Conservation (phyloP, 2,113 vertebrate genomes). For the Chitala chitala region DNA sequence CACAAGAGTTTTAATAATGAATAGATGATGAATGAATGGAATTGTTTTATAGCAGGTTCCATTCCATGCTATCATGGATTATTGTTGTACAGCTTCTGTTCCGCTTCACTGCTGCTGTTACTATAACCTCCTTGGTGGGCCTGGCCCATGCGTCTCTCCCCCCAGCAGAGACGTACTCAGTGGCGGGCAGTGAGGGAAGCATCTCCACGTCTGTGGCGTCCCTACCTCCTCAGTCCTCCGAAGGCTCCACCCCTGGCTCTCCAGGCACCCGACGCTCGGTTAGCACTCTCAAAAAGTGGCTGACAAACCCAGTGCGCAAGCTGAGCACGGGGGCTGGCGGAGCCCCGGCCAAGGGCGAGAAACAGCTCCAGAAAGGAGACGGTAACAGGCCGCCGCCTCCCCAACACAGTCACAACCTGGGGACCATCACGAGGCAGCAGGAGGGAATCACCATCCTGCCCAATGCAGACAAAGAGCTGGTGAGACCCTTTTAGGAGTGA, state of each 20-base stretch:
- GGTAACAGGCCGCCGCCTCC: conserved; percentile 32
- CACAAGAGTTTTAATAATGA: no score
- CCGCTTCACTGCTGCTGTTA: no score
- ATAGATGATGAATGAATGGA: no score
- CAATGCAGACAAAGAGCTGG: conserved; percentile 38
- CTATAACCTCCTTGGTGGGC: not conserved
- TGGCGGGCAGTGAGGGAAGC: conserved; percentile 67
- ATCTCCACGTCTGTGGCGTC: conserved; percentile 62
- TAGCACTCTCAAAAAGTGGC: conserved; percentile 71
- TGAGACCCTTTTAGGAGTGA: conserved; percentile 33
- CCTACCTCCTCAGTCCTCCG: conserved; percentile 61
- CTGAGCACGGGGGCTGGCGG: conserved; percentile 49
- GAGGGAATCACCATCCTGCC: conserved; percentile 36
- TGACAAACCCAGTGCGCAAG: conserved; percentile 67
- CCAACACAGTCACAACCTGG: conserved; percentile 44
- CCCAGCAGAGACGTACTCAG: conserved; percentile 70
- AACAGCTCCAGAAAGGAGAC: conserved; percentile 50
- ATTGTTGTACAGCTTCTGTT: no score
- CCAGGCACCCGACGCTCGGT: conserved; percentile 62
- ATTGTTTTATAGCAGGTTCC: no score
- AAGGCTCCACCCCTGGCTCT: conserved; percentile 54
- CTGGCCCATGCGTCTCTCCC: not conserved
- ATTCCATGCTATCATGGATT: no score
- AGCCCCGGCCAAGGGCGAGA: conserved; percentile 47
- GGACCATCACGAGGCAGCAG: conserved; percentile 41